Evolutionary conservation across 2,113 vertebrate species (phyloP).

Genomic region (Psophia crepitans): DNA sequence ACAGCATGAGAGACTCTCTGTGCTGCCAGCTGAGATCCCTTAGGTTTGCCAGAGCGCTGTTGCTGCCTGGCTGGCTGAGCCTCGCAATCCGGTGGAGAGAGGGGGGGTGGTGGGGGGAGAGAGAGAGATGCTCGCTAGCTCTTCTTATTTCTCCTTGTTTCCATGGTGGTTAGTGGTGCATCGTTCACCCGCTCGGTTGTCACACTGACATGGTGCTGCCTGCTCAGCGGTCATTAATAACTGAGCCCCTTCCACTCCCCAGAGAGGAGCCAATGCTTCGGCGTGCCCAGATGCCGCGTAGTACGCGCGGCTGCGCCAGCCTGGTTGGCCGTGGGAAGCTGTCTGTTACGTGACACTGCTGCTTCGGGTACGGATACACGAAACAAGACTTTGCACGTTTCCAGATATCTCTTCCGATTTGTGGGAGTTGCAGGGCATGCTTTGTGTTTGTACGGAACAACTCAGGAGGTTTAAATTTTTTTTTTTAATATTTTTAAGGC

Average conservation of each 20-base stretch:
- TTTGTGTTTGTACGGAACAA: not conserved
- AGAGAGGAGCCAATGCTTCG: slow-evolving; percentile 77
- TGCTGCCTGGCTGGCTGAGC: slow-evolving; percentile 44
- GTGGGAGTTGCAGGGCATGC: not conserved
- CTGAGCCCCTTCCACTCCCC: slow-evolving; percentile 78
- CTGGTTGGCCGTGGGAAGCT: slow-evolving; percentile 78
- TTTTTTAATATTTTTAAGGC: not conserved
- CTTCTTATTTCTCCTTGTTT: slow-evolving; percentile 70
- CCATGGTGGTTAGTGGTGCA: slow-evolving; percentile 82
- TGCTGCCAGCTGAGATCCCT: slow-evolving; percentile 66
- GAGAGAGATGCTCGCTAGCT: slow-evolving; percentile 59
- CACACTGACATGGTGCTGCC: slow-evolving; percentile 86
- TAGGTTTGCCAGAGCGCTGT: slow-evolving; percentile 60
- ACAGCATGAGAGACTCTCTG: slow-evolving; percentile 29
- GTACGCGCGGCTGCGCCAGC: slow-evolving; percentile 71
- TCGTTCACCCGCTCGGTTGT: slow-evolving; percentile 78
- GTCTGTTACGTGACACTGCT: slow-evolving; percentile 75
- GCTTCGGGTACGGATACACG: slow-evolving; percentile 69
- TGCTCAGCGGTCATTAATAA: slow-evolving; percentile 85
- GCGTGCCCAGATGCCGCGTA: slow-evolving; percentile 63
- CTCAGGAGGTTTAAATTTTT: not conserved
- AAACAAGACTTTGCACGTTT: slow-evolving; percentile 75
- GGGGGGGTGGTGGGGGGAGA: not conserved
- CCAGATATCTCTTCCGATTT: slow-evolving; percentile 32
- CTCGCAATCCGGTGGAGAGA: slow-evolving; percentile 69